Conservation (phyloP, 2,113 vertebrate genomes). For the Corydoras sp. region DNA sequence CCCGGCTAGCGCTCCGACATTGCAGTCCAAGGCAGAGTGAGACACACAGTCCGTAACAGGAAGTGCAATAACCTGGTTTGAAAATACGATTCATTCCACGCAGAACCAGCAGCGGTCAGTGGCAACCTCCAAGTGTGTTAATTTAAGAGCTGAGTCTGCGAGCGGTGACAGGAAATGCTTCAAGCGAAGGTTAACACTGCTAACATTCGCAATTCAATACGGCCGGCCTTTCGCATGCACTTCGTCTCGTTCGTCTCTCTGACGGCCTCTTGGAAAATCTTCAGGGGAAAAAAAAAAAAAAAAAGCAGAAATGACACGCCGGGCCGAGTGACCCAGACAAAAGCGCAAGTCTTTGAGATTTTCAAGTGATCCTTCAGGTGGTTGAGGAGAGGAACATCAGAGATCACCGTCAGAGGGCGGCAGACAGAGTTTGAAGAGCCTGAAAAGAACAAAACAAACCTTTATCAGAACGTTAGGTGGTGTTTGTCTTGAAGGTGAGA, state of each 20-base stretch:
- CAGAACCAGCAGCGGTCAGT: constrained; percentile 6
- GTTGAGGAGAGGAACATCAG: constrained; percentile 52
- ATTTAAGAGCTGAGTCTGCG: neutral
- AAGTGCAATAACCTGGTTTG: constrained; percentile 63
- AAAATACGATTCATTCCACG: constrained; percentile 1
- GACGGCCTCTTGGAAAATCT: constrained; percentile 8
- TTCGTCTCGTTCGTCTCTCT: neutral
- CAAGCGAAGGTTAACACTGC: constrained; percentile 23
- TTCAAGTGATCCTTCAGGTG: neutral
- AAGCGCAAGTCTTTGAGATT: constrained; percentile 4
- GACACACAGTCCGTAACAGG: constrained; percentile 50
- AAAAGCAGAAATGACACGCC: constrained; percentile 4
- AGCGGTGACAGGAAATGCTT: constrained; percentile 15
- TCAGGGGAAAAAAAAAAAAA: constrained; percentile 6
- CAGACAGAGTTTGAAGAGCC: constrained; percentile 89
- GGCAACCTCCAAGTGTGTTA: constrained; percentile 14
- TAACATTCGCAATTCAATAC: constrained; percentile 21
- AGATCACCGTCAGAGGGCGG: constrained; percentile 89
- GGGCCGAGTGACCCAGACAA: constrained; percentile 15
- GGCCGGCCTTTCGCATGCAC: neutral
- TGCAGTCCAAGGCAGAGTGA: constrained; percentile 59
- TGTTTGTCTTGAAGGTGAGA: too few relatives aligned
- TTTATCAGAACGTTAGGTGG: neutral
- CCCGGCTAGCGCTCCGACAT: constrained; percentile 36
- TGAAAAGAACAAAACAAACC: constrained; percentile 47